Base-by-base conservation (phyloP, 2,888 invertebrate genomes). In the Drosophila flavopinicola region DNA sequence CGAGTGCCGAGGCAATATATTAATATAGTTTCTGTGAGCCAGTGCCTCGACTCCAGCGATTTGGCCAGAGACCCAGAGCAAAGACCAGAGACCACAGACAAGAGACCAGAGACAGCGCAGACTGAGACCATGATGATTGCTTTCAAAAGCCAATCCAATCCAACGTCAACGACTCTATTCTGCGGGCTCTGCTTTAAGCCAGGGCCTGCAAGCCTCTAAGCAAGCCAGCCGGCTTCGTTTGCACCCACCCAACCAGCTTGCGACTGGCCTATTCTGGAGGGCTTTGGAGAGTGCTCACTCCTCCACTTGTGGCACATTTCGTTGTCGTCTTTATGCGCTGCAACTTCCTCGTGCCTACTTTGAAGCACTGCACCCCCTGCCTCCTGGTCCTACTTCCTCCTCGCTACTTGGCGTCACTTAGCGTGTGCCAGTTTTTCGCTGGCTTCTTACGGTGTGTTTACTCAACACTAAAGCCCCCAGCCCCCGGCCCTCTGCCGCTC, bases 151-250 rank as follows among this genome's bases (percentile, higher is more conserved):
- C 87, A 80, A 80, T 86, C 85, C 87, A 80, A 80, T 86, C 67
- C 85, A 67, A 71, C 79, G 82, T 84, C 79, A 86, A 86, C 87
- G 87, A 85, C 85, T 80, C 85, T 74, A 86, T 80, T 84, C 65
- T 61, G 78, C 71, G 82, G 87, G 65, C 38, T 84, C 84, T 59
- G 58, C 64, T 71, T 78, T 63, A 61, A 78, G 70, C 57, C 53
- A 15, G 9, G 10, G 24, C 47, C 47, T 13, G 41, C 42, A 23
- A 25, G 51, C 52, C 29, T 51, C 54, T 48, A 9, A 32, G 41
- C 68, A 35, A 41, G 35, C 37, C 38, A 25, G 51, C 25, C 64
- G 57, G 35, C 66, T 60, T 70, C 48, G 41, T 52, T 52, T 29
- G 35, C 32, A 45, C 65, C 51, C 53, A 53, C 20, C 20, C 20